Conservation (phyloP, 2,113 vertebrate species). For the Pogonocichla stellata region DNA sequence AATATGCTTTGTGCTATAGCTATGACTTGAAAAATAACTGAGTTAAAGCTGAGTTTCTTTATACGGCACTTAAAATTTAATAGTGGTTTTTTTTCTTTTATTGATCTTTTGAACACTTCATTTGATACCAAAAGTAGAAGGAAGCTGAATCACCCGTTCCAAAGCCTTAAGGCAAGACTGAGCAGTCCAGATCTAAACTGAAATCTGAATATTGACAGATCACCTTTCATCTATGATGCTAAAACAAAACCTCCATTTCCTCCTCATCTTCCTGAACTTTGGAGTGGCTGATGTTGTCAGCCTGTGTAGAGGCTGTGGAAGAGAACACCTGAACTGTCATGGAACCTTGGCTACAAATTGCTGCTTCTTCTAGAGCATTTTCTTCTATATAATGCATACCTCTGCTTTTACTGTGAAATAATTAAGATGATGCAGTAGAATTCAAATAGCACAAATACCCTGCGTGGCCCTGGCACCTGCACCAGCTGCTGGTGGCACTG, state of each 20-base stretch:
- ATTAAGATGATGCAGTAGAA: neutral
- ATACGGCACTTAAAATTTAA: neutral
- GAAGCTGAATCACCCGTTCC: neutral
- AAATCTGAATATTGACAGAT: neutral
- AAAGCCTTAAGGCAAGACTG: neutral
- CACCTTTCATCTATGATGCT: neutral
- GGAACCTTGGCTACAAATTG: neutral
- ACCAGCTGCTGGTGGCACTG: neutral
- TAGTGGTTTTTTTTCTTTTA: neutral
- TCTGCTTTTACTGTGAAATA: neutral
- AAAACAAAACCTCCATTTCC: neutral
- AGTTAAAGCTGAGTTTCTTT: slow-evolving; percentile 3
- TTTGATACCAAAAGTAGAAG: neutral
- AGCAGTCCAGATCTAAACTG: neutral
- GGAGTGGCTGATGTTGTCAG: neutral
- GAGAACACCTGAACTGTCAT: neutral
- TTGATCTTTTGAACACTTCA: slow-evolving; percentile 2
- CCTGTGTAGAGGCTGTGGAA: neutral
- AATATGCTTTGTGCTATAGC: neutral
- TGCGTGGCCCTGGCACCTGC: neutral
- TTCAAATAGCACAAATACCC: neutral
- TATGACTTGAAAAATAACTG: slow-evolving; percentile 23
- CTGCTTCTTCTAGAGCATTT: neutral
- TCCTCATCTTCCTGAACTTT: neutral
- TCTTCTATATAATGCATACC: fast-evolving